Evolutionary conservation across 2,797 vertebrate genomes (phyloP), one percentile per base, ranked within the genome.

Genomic region (Arremon aurantiirostris): DNA sequence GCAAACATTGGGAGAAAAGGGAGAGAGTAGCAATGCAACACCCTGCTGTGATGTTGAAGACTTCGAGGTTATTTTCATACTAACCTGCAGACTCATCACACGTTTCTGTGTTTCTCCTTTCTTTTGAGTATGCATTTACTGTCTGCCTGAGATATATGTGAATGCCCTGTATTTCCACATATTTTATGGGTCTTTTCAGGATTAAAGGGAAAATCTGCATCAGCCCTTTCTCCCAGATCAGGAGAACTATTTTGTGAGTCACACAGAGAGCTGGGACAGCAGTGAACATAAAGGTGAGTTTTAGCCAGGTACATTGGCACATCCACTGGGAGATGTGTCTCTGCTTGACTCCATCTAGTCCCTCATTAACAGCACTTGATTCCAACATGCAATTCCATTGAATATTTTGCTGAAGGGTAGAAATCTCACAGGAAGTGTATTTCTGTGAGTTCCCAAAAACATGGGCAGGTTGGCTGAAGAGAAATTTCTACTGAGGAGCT

Each of bases 181-280:
- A 59, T 34, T 85, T 49, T 26, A 20, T 42, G 26, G 20, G 10
- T 34, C 28, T 72, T 81, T 84, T 85, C 56, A 87, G 82, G 47
- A 66, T 39, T 59, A 34, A 85, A 82, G 12, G 55, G 35, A 70
- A 66, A 80, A 70, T 27, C 20, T 47, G 21, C 61, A 56, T 14
- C 6, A 5, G 10, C 3, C 22, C 6, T 39, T 41, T 61, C 76
- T 85, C 50, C 3, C 0, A 5, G 30, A 69, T 24, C n/a, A 72
- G n/a, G 41, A 69, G 26, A 64, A 77, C 8, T 34, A 27, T 17
- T 41, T 39, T 22, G n/a, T 69, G 47, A 69, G 73, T 82, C 41
- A 42, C 41, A 42, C 0, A 0, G 59, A 53, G n/a, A 35, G 2
- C 0, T 87, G n/a, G 42, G 50, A 50, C 47, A 76, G 37, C 32